Evolutionary conservation across 2,888 invertebrate genomes (phyloP), one percentile per base, ranked within the genome.

Genomic region (Trilocha varians): DNA sequence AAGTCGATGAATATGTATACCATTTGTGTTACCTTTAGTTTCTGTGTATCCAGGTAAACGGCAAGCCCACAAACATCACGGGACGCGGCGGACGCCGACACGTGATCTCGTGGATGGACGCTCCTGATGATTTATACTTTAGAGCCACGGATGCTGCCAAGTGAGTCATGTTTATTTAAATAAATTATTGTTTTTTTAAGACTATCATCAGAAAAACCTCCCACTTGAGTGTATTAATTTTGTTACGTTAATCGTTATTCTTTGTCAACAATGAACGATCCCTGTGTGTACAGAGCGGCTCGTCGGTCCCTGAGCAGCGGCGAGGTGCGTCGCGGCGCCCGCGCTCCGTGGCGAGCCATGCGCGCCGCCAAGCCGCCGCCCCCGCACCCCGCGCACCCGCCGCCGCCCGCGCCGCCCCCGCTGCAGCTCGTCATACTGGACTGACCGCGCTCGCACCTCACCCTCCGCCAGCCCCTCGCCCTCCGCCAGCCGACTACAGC

Each of bases 21-120:
- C n/a, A n/a, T n/a, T n/a, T n/a, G n/a, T n/a, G n/a, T n/a, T n/a
- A n/a, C n/a, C n/a, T n/a, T n/a, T n/a, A n/a, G n/a, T n/a, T n/a
- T n/a, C n/a, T n/a, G n/a, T n/a, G n/a, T n/a, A n/a, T n/a, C n/a
- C 83, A 89, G 90, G 91, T 91, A 57, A 96, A 92, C 87, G 96
- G 91, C 62, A 94, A 93, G 87, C 93, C 93, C 55, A 93, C 93
- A 75, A 91, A 92, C 62, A 90, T 93, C 57, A 90, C 91, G 62
- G 91, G 93, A 78, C 91, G 93, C 45, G 89, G 94, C 47, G 91
- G 93, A 15, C 90, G 95, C 39, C 96, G 97, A 68, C 96, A 96
- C 84, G 95, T 97, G 62, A 96, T 97, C 73, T 97, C 96, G 69
- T 97, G 97, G 97, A 96, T 97, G 93, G 98, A 98, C 80, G 97